Base-by-base conservation (phyloP, 2,888 invertebrate genomes). In the Phengaris arion region DNA sequence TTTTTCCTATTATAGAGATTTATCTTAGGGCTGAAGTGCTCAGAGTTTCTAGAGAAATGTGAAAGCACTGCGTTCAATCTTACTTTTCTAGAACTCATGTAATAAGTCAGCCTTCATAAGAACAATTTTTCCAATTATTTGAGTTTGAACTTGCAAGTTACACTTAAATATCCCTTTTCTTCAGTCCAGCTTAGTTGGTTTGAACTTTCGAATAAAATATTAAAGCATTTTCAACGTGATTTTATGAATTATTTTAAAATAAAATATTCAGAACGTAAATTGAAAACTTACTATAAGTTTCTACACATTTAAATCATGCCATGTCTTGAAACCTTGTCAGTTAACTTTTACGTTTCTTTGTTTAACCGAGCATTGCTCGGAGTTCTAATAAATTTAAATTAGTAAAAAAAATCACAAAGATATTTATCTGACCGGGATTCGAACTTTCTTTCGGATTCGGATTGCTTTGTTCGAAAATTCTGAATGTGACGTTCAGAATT, bases 51-150 rank as follows among this genome's bases (percentile, higher is more conserved):
- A 72, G 22, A 54, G 54, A 64, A 72, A 54, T 72, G 52, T 54
- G 54, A 72, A 54, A 72, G 54, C 35, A 54, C 72, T 54, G 35
- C 72, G 54, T 52, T 72, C 72, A 22, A 72, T 72, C 72, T 72
- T 72, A 54, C 72, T 72, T 72, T 72, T 54, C 52, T 35, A 13
- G 35, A 72, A 72, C 72, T 72, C 72, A 12, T 54, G 72, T 54
- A 72, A 72, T 54, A 72, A 72, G 35, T 72, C 72, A 72, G 52
- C 51, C 72, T 72, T 72, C 72, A 72, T 72, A 72, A 72, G 72
- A 72, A 52, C 72, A 13, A 72, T 54, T 72, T 72, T 72, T 72
- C 35, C 52, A 52, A 72, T 72, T 72, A 72, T 72, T 72, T 52
- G 35, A 52, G 54, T 35, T 52, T 54, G 54, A 72, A 72, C 54